Base-by-base conservation (phyloP, 2,797 vertebrate species). In the Ctenochaetus hawaiiensis region DNA sequence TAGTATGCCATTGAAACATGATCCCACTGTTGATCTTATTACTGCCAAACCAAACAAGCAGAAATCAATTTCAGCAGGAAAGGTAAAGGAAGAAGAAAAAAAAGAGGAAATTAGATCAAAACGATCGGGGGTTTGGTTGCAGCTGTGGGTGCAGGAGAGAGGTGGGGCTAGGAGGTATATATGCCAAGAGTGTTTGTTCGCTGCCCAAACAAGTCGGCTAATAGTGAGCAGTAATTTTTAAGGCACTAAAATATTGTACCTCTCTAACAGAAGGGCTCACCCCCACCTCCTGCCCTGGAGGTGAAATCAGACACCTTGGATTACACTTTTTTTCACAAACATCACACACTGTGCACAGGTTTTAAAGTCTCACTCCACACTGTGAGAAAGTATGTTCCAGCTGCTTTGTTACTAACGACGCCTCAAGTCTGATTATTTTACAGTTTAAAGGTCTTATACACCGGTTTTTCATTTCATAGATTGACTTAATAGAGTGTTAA, bases 1-100 rank as follows among this genome's bases (percentile, higher is more conserved):
- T 97, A 96, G 94, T 97, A 95, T 96, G 96, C 96, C 96, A 96
- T 95, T 97, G 97, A 97, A 98, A 98, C 94, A 94, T 96, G 97
- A 98, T 97, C 96, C 95, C 94, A 95, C 95, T 95, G 95, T 95
- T 96, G 96, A 96, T 96, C 96, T 96, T 96, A 96, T 98, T 96
- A 96, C 96, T 96, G 96, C 96, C 96, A 97, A 97, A 95, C 93
- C 93, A 97, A 98, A 97, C 95, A 95, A 94, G 96, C 95, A 96
- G 94, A 96, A 97, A 98, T 97, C 96, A 96, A 96, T 95, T 96
- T 96, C 92, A 95, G 90, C 92, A 93, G 92, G 89, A 94, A 92
- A 92, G 90, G 88, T 91, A 93, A 93, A 92, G 92, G 89, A 93
- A 93, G 89, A 90, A 85, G 83, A 85, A 89, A 87, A 87, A 90